These are phyloP conservation scores for Drosophila nasuta DNA, from an alignment of 1,140 invertebrate species.

Conservation along the genomic window DNA sequence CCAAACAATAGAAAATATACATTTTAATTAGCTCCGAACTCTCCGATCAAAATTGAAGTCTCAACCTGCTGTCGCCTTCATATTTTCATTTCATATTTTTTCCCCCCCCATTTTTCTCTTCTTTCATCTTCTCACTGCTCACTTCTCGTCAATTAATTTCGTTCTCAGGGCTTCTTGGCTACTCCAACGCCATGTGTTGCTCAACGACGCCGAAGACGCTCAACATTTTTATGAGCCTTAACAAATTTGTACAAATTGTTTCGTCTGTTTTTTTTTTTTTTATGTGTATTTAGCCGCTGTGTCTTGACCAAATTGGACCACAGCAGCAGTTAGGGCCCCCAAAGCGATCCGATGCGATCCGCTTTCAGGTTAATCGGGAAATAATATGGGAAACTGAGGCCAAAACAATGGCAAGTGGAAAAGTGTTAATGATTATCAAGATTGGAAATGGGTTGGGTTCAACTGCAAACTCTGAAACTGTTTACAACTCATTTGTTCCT, in stretches of 20 bases:
- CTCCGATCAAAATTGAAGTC: constrained; percentile 28
- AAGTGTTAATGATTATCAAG: constrained; percentile 12
- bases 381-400: constrained; percentile 20
- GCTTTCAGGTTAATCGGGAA: constrained; percentile 7
- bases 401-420: constrained; percentile 28
- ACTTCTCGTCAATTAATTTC: constrained; percentile 37
- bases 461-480: no score
- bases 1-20: constrained; percentile 46
- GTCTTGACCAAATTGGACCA: constrained; percentile 59
- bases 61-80: constrained; percentile 33
- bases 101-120: neutral
- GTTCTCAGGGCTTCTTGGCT: constrained; percentile 32
- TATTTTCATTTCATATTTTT: neutral
- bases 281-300: constrained; percentile 21
- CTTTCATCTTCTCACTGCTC: constrained; percentile 5
- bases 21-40: constrained; percentile 55
- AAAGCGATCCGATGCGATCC: neutral
- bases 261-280: constrained; percentile 34
- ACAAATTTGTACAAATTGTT: constrained; percentile 79
- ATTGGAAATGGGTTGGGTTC: neutral
- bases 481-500: neutral
- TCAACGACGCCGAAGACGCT: constrained; percentile 14
- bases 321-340: constrained; percentile 20
- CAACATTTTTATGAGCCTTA: constrained; percentile 74
- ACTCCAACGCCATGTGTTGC: constrained; percentile 63